Base-by-base conservation (phyloP, 1,140 invertebrate genomes). In the Drosophila eugracilis region DNA sequence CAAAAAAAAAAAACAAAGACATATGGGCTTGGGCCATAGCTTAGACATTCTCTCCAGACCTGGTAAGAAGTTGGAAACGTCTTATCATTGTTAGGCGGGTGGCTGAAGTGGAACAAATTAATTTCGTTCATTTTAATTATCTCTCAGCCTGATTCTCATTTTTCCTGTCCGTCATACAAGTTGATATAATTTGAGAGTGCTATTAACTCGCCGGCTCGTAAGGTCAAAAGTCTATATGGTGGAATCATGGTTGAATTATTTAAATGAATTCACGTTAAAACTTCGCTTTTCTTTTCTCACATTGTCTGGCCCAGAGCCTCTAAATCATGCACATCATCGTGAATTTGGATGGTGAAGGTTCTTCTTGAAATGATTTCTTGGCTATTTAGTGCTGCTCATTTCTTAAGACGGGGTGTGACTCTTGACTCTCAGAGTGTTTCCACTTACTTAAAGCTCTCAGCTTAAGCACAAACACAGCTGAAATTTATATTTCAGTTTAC, bases 61-160 rank as follows among this genome's bases (percentile, higher is more conserved):
- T 36, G 42, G 19, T n/a, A n/a, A n/a, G 41, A 73, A 30, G 53
- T 52, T 34, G 66, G 41, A 70, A 73, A 60, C 36, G 70, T 66
- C 83, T 78, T 86, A 86, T 86, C 77, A 86, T 88, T 88, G 83
- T 88, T 75, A 88, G 83, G 78, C 78, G 78, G 83, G 78, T 86
- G 78, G 77, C 81, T 86, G 78, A 81, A 86, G 83, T 86, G 83
- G 83, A 86, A 86, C 83, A 86, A 86, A 86, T 86, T 88, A 86
- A 88, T 88, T 86, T 86, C 63, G 54, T 88, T 86, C 65, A 36
- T 81, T 78, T 88, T 81, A 77, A 81, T 85, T 78, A 73, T 84
- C 75, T 36, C 24, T 39, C 30, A 57, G 21, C 45, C 50, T 53
- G 22, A 19, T 34, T 26, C 58, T 17, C 17, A 34, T 22, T 44